phyloP scores from a whole-genome alignment of 37 sponge, comb jelly and placozoan genomes.

The Bolinopsis microptera region DNA sequence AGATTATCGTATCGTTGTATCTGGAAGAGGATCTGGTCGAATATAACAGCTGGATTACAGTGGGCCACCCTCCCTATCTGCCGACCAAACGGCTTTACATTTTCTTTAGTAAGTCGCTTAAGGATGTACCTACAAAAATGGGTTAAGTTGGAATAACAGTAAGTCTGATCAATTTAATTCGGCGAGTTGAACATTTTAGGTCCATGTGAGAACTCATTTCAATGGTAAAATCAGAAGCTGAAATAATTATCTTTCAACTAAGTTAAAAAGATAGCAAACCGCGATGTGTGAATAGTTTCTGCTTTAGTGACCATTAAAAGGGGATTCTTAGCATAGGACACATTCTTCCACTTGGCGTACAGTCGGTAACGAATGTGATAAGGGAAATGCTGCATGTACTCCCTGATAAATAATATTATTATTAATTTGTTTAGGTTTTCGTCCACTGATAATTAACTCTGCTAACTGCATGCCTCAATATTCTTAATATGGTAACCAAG shows the following conservation, averaged over 20 bases:
- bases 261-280: no score
- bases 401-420: no score
- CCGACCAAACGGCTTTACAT: slow-evolving; percentile 92
- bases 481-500: no score
- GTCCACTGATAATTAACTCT: no score
- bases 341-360: slow-evolving; percentile 96
- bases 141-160: not conserved
- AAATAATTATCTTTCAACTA: no score
- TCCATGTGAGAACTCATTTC: no score
- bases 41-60: slow-evolving; percentile 92
- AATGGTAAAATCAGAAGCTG: no score
- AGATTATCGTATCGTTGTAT: slow-evolving; percentile 94
- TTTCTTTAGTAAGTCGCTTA: slow-evolving; percentile 95
- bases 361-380: slow-evolving; percentile 77
- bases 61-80: slow-evolving; percentile 94
- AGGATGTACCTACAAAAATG: slow-evolving; percentile 48
- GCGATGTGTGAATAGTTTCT: slow-evolving; percentile 71
- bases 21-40: slow-evolving; percentile 92
- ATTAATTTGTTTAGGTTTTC: no score
- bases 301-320: slow-evolving; percentile 78
- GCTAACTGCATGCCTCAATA: no score
- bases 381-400: slow-evolving; percentile 9
- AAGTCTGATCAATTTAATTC: no score
- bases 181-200: no score
- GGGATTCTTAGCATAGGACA: slow-evolving; percentile 74